Evolutionary conservation across 2,113 vertebrate species (phyloP).

Genomic region (Myrmophylax atrothorax): DNA sequence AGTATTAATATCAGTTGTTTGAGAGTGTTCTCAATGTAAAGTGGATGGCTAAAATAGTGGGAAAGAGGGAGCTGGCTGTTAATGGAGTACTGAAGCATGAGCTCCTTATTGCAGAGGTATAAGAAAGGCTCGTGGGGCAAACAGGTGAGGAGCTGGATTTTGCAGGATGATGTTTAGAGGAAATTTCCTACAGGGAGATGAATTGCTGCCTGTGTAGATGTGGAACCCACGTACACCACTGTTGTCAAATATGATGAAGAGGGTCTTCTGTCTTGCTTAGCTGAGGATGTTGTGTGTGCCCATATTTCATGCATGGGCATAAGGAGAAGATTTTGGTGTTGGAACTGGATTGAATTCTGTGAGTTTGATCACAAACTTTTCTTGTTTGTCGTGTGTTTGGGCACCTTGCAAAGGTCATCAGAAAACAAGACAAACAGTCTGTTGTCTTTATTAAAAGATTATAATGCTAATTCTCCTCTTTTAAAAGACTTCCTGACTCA

Average conservation of each 20-base stretch:
- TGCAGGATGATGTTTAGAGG: neutral
- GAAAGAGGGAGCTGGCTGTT: neutral
- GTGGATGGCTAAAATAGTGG: neutral
- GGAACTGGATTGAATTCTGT: neutral
- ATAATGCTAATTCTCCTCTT: neutral
- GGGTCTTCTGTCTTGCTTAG: neutral
- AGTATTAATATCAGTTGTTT: neutral
- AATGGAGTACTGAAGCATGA: neutral
- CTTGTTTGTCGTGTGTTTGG: neutral
- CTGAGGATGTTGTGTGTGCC: neutral
- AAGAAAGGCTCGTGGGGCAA: neutral
- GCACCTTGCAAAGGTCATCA: neutral
- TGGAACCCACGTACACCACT: neutral
- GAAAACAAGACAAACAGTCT: neutral
- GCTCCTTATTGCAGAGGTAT: neutral
- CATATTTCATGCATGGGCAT: neutral
- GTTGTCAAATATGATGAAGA: neutral
- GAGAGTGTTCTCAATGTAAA: neutral
- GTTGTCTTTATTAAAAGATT: neutral
- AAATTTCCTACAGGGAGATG: neutral
- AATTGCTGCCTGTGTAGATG: neutral
- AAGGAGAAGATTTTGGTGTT: neutral
- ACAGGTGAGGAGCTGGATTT: neutral
- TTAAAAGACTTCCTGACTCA: neutral
- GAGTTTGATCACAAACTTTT: neutral